These are phyloP conservation scores for Embiotoca jacksoni DNA, from an alignment of 2,113 vertebrate species.

Conservation along the genomic window DNA sequence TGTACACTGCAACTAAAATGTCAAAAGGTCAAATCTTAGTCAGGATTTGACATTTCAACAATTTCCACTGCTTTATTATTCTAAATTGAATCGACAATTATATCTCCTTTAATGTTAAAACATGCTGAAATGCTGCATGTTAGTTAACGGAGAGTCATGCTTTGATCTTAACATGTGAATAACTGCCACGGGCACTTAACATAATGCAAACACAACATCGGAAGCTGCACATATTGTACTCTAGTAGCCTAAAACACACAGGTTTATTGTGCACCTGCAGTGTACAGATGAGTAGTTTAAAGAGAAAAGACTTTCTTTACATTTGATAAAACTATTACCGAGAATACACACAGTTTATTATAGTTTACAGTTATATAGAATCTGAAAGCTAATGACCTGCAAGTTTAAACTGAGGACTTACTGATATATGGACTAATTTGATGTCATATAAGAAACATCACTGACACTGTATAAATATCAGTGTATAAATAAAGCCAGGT, in stretches of 20 bases:
- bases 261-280: conserved; percentile 12
- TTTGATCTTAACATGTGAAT: conserved; percentile 10
- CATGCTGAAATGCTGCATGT: conserved; percentile 16
- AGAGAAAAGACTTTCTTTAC: background rate
- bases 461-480: background rate
- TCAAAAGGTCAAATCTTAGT: background rate
- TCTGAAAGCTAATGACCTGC: background rate
- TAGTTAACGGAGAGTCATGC: conserved; percentile 1
- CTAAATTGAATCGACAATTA: background rate
- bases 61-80: conserved; percentile 9
- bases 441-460: background rate
- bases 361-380: conserved; percentile 42
- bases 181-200: background rate
- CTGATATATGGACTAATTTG: background rate
- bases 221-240: conserved; percentile 20
- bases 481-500: background rate
- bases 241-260: conserved; percentile 36
- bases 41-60: background rate
- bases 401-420: conserved; percentile 8
- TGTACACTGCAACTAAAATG: conserved; percentile 5
- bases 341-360: conserved; percentile 19
- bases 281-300: conserved; percentile 27
- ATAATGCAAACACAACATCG: conserved; percentile 14
- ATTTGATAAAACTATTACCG: conserved; percentile 27
- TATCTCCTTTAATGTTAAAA: conserved; percentile 15